Base-by-base conservation (phyloP, 2,113 vertebrate genomes). In the Mus spicilegus region DNA sequence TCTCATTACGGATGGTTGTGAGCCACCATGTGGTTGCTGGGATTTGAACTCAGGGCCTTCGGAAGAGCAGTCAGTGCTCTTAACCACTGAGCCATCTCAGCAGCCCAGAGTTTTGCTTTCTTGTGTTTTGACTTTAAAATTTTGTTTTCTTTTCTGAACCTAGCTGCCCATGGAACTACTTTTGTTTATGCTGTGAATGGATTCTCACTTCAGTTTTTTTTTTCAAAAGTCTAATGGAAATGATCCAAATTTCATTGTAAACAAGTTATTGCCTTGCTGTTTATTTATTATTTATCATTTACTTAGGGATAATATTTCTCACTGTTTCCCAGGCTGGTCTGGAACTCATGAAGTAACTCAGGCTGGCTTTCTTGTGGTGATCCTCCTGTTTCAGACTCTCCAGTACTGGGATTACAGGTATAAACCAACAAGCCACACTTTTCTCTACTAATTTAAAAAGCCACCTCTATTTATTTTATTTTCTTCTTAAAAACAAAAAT, bases 181-280 rank as follows among this genome's bases (percentile, higher is more conserved):
- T 96, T 65, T 70, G 28, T 80, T 93, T 24, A 30, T 87, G 22
- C n/a, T 42, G 0, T 91, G 78, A 72, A 39, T 28, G 4, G 39
- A 61, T 89, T 90, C 67, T 97, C 94, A 51, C 10, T 75, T 81
- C 10, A 33, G 33, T 30, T 24, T 22, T 28, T 39, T 93, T 93
- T 39, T 16, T 10, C 10, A n/a, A 65, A 70, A 61, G 56, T 22
- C 33, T 61, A 76, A 73, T 33, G 20, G 26, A 69, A 89, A 67
- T 3, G 20, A 65, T 39, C 49, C n/a, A 82, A 56, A 17, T 87
- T 81, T 81, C 72, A 75, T 54, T 90, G 0, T n/a, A n/a, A 93
- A 76, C 17, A 69, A 84, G 10, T 17, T 65, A 86, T 67, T 65
- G 61, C 39, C 67, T 22, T 2, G 86, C 7, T 39, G 20, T 20